A percentile compares a stretch with the other conserved stretches of the same genome.
Evolutionary conservation across 1,140 invertebrate species (phyloP).

Genomic region (Drosophila bocki): DNA sequence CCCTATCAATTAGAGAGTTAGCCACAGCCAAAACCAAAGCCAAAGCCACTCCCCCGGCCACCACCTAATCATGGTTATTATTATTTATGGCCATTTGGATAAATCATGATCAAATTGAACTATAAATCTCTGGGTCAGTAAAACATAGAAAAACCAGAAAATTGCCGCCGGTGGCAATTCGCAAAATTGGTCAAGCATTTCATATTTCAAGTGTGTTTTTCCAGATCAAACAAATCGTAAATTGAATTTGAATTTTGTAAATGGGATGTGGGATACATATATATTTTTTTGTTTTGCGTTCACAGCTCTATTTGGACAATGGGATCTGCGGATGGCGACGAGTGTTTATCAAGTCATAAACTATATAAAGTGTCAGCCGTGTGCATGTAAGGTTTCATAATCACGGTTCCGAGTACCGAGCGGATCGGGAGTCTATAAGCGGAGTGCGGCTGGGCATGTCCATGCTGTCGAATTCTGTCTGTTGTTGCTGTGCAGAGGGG

Average conservation of each 20-base stretch:
- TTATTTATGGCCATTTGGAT: constrained; percentile 74
- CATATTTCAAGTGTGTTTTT: constrained; percentile 57
- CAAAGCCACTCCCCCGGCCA: constrained; percentile 27
- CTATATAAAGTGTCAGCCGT: constrained; percentile 66
- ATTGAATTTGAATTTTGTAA: constrained; percentile 60
- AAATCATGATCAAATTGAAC: constrained; percentile 74
- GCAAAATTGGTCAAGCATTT: constrained; percentile 66
- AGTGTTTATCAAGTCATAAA: constrained; percentile 70
- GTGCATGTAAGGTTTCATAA: constrained; percentile 75
- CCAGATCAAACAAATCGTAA: constrained; percentile 65
- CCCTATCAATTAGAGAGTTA: constrained; percentile 31
- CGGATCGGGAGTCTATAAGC: constrained; percentile 29
- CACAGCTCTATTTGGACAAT: constrained; percentile 66
- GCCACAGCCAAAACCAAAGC: constrained; percentile 11
- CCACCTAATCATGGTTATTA: constrained; percentile 40
- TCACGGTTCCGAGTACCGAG: constrained; percentile 27
- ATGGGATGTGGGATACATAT: neutral
- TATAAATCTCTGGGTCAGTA: constrained; percentile 60
- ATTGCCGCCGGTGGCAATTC: constrained; percentile 57
- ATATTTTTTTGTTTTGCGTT: neutral
- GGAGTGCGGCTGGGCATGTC: constrained; percentile 55
- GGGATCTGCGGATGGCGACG: constrained; percentile 19
- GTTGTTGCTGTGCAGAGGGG: constrained; percentile 3
- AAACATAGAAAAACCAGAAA: constrained; percentile 27
- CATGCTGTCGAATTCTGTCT: constrained; percentile 45